Evolutionary conservation across 2,888 invertebrate genomes (phyloP).

Genomic region (Dysmachus trigonus): DNA sequence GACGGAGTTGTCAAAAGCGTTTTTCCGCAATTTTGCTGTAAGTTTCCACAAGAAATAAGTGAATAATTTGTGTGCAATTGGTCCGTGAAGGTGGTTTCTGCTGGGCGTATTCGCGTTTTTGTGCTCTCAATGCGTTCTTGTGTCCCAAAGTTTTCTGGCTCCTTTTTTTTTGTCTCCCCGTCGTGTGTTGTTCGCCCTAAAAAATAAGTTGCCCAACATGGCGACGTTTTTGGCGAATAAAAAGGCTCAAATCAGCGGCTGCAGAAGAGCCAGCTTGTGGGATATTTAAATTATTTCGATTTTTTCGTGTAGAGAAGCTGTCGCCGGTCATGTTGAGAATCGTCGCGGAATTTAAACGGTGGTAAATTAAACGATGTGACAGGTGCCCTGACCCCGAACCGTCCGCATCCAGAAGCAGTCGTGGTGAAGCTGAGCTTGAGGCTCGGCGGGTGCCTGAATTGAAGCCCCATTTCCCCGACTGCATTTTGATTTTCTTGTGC

Average conservation of each 20-base stretch:
- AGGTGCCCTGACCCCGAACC: conserved; percentile 15
- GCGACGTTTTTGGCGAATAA: conserved; percentile 20
- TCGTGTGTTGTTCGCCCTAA: conserved; percentile 10
- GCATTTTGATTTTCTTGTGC: conserved; percentile 5
- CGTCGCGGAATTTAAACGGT: not conserved
- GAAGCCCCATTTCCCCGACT: not conserved
- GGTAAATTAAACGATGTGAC: not conserved
- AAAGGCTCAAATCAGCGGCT: not conserved
- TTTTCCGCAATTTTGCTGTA: conserved; percentile 41
- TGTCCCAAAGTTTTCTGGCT: not conserved
- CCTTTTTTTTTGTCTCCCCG: no score
- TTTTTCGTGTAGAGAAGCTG: not conserved
- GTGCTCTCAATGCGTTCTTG: not conserved
- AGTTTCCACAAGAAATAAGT: conserved; percentile 33
- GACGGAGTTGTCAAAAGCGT: conserved; percentile 34
- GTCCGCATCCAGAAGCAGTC: not conserved
- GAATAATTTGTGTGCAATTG: not conserved
- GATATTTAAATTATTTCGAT: not conserved
- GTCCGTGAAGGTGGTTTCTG: not conserved
- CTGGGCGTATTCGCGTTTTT: not conserved
- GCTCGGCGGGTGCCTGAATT: not conserved
- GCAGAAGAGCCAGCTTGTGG: not conserved
- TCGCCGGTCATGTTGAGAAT: not conserved
- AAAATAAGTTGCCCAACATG: conserved; percentile 29
- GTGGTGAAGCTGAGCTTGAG: not conserved